Evolutionary conservation across 2,113 vertebrate genomes (phyloP), one percentile per base, ranked within the genome.

Genomic region (Dendrocopos noguchii): DNA sequence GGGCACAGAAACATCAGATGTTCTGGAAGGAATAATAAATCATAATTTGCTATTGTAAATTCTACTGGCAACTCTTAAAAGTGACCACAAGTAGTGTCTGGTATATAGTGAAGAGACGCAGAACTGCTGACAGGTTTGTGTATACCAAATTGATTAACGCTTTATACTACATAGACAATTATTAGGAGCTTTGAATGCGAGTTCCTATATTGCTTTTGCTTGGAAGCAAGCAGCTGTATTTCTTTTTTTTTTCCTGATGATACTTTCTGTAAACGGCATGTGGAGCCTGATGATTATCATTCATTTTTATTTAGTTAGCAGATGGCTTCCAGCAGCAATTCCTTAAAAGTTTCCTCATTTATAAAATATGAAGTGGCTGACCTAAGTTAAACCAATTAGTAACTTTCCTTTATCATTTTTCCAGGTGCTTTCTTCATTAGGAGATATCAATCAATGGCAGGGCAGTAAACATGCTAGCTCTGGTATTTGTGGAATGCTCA

Each of bases 361-460:
- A 92, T 77, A 87, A 95, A 95, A 88, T 95, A 94, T 39, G 88
- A 97, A 94, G 95, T 93, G 92, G 79, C 80, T 95, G 91, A 95
- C 91, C 94, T 91, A 92, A 95, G 96, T 94, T 96, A 95, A 95
- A 95, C 87, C 67, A 96, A 96, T 96, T 96, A 96, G 87, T 96
- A 90, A 93, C 87, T 96, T 96, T 90, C 90, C 90, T 93, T 95
- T 95, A 91, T 93, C 84, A 89, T 92, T 96, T 92, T 93, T 94
- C 88, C 90, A 97, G 95, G 96, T 96, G 93, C 74, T 95, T 95
- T 95, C 86, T 96, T 96, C 93, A 93, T 95, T 92, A 96, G 80
- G 66, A 94, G 82, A 91, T 92, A 95, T 94, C 93, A 95, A 91
- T 97, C 93, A 97, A 82, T 87, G 80, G 77, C 80, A 95, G 89